These are phyloP conservation scores for Trinorchestia longiramus DNA, from an alignment of 1,140 invertebrate genomes.

Conservation along the genomic window DNA sequence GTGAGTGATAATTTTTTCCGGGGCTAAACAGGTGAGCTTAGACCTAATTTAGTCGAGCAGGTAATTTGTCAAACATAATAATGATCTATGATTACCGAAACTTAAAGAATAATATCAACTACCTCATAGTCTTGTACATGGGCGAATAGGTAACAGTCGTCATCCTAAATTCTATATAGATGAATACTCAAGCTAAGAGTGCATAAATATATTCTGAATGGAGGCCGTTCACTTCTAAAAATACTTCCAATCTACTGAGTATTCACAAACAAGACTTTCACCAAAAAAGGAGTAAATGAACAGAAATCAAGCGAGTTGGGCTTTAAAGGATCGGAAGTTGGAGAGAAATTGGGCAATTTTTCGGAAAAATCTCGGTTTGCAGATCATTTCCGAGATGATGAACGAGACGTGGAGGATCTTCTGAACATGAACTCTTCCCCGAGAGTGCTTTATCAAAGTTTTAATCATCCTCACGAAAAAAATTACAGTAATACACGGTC, in stretches of 20 bases:
- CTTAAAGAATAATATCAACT: too few species aligned
- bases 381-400: background rate
- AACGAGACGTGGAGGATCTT: slow-evolving; percentile 6
- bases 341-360: background rate
- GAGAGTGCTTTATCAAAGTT: background rate
- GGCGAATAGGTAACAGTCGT: background rate
- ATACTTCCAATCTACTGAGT: background rate
- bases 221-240: background rate
- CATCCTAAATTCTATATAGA: too few species aligned
- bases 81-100: too few species aligned
- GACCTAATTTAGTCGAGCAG: too few species aligned
- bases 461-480: background rate
- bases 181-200: too few species aligned
- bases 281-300: background rate
- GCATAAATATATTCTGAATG: background rate
- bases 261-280: background rate
- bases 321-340: background rate
- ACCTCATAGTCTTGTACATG: too few species aligned
- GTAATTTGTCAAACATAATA: too few species aligned
- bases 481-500: too few species aligned
- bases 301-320: background rate
- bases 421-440: background rate
- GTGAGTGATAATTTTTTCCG: too few species aligned
- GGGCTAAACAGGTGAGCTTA: too few species aligned
- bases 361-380: background rate